Percentiles rank a stretch among this genome's conserved stretches.
phyloP scores from a whole-genome alignment of 1,140 invertebrate species.

The Drosophila suzukii region DNA sequence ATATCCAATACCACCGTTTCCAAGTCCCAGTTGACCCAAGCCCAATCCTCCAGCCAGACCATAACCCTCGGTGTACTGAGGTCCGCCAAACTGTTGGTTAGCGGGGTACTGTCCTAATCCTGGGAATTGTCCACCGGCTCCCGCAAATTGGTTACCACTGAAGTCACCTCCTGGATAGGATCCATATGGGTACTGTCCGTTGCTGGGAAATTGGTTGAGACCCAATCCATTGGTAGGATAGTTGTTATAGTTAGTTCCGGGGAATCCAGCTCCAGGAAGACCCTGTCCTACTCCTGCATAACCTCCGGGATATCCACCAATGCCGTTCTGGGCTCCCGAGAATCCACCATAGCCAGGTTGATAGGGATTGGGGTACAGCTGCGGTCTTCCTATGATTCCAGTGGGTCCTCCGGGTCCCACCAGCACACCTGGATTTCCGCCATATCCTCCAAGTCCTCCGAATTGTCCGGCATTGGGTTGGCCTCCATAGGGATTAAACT shows the following conservation, averaged over 20 bases:
- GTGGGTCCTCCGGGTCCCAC: conserved; percentile 87
- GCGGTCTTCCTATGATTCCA: conserved; percentile 84
- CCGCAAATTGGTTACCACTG: conserved; percentile 53
- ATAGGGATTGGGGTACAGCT: conserved; percentile 49
- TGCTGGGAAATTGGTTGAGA: conserved; percentile 56
- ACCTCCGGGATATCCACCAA: conserved; percentile 56
- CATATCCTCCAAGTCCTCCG: conserved; percentile 41
- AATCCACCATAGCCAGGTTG: conserved; percentile 58
- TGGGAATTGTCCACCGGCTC: conserved; percentile 46
- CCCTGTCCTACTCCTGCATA: conserved; percentile 35
- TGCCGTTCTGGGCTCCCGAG: conserved; percentile 47
- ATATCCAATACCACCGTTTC: conserved; percentile 36
- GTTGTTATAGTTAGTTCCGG: conserved; percentile 20
- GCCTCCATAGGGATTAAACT: conserved; percentile 65
- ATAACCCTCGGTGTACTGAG: conserved; percentile 77
- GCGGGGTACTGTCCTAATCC: conserved; percentile 58
- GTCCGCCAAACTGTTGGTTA: conserved; percentile 45
- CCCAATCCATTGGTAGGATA: conserved; percentile 49
- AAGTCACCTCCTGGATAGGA: conserved; percentile 54
- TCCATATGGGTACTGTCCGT: conserved; percentile 58
- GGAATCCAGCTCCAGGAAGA: conserved; percentile 29
- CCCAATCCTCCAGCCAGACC: conserved; percentile 52
- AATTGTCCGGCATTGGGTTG: conserved; percentile 62
- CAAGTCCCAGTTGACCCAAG: conserved; percentile 53
- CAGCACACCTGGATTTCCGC: conserved; percentile 84